Base-by-base conservation (phyloP, 2,113 vertebrate species). In the Xenopus laevis region DNA sequence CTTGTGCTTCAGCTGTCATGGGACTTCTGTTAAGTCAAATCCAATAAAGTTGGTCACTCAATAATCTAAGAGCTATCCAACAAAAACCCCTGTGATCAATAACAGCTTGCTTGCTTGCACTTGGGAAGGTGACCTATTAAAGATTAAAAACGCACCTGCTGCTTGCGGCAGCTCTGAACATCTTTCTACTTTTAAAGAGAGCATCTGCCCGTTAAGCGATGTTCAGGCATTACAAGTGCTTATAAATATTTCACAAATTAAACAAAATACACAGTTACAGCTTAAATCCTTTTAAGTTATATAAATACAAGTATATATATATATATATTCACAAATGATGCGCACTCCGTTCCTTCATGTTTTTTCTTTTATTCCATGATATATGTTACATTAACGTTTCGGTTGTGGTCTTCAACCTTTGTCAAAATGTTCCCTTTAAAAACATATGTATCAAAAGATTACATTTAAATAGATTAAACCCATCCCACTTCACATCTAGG, bases 11-110 rank as follows among this genome's bases (percentile, higher is more conserved):
- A 89, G 88, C 91, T 90, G 86, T 85, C 88, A 86, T 84, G 84
- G 89, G 89, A 91, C 89, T 91, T 90, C 87, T 87, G 89, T 87
- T 88, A 92, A 92, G 90, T 91, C 91, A 91, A 89, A 93, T 92
- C 92, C 87, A 92, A 91, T 93, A 91, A 92, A 90, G 88, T 89
- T 90, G 89, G 89, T 92, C 89, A 91, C 90, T 93, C 92, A 92
- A 90, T 93, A 91, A 86, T 84, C 85, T 83, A 86, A 89, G 89
- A 86, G 88, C 86, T 87, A 89, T 87, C 88, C 88, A 91, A 84
- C 88, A 90, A 90, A 27, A 92, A 92, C 90, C 88, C 86, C 87
- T 91, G 90, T 89, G 91, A 93, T 94, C 91, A 92, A 94, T 92
- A 92, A 87, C 87, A 91, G 90, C 90, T 89, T 89, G 87, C 89